A percentile compares a stretch with the other conserved stretches of the same genome.
These are phyloP conservation scores for Synanthedon myopaeformis DNA, from an alignment of 2,888 invertebrate species.

Conservation along the genomic window DNA sequence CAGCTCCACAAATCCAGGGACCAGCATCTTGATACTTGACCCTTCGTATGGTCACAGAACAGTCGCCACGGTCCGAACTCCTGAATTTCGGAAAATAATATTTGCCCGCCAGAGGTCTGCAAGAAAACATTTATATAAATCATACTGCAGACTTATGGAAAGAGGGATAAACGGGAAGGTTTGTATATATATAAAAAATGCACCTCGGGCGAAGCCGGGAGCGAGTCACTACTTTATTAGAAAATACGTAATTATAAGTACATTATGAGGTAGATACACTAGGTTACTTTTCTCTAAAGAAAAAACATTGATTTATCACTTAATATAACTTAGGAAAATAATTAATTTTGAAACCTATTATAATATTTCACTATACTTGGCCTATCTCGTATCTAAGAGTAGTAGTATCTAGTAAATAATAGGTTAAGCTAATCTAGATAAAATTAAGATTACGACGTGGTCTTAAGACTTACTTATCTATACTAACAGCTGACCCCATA, in stretches of 20 bases:
- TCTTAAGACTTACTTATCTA: constrained; percentile 32
- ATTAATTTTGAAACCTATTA: background rate
- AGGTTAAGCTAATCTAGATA: background rate
- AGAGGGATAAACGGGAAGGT: no score
- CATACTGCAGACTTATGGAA: background rate
- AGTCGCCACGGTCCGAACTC: constrained; percentile 57
- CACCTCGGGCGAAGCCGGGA: no score
- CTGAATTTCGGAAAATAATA: constrained; percentile 54
- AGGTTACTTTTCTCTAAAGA: background rate
- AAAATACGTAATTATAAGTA: no score
- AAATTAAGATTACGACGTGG: background rate
- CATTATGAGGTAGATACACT: no score
- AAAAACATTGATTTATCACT: background rate
- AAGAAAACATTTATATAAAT: constrained; percentile 10
- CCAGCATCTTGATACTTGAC: constrained; percentile 51
- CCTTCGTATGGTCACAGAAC: constrained; percentile 54
- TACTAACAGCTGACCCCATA: constrained; percentile 43
- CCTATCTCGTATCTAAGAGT: background rate
- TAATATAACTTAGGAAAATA: background rate
- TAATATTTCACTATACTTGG: background rate
- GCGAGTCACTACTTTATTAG: no score
- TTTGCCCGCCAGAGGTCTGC: constrained; percentile 41
- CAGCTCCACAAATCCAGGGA: constrained; percentile 59
- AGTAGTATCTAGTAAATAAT: background rate
- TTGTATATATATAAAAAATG: no score